Evolutionary conservation across 2,797 vertebrate species (phyloP).

Genomic region (Phoebastria nigripes): DNA sequence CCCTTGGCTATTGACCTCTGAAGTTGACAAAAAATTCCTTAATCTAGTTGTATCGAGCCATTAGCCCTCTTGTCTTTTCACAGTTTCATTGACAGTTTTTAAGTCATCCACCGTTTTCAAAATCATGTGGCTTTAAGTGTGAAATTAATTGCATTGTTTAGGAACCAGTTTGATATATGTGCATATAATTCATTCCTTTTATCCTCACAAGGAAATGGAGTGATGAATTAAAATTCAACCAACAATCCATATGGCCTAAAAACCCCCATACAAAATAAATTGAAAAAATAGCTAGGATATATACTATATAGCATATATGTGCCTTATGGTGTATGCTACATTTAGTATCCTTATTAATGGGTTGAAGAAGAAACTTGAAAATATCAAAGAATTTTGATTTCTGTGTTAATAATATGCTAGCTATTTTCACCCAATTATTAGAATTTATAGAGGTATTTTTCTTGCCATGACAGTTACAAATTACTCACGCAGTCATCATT

Average conservation of each 20-base stretch:
- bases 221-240: not conserved
- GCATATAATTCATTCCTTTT: not conserved
- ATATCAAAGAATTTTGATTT: not conserved
- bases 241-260: not conserved
- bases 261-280: not conserved
- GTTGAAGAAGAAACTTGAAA: not conserved
- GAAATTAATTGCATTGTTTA: not conserved
- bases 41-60: not conserved
- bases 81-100: not conserved
- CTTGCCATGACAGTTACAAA: not conserved
- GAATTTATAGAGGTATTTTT: not conserved
- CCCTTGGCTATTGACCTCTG: not conserved
- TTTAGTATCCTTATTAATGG: not conserved
- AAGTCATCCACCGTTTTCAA: not conserved
- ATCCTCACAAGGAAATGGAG: not conserved
- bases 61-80: not conserved
- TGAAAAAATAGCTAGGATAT: not conserved
- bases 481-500: not conserved
- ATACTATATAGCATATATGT: not conserved
- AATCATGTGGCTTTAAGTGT: not conserved
- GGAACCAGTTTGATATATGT: not conserved
- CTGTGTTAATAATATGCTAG: not conserved
- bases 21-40: not conserved
- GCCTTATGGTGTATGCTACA: rapidly evolving
- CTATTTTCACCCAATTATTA: not conserved